Base-by-base conservation (phyloP, 2,113 vertebrate genomes). In the Tor tambroides region DNA sequence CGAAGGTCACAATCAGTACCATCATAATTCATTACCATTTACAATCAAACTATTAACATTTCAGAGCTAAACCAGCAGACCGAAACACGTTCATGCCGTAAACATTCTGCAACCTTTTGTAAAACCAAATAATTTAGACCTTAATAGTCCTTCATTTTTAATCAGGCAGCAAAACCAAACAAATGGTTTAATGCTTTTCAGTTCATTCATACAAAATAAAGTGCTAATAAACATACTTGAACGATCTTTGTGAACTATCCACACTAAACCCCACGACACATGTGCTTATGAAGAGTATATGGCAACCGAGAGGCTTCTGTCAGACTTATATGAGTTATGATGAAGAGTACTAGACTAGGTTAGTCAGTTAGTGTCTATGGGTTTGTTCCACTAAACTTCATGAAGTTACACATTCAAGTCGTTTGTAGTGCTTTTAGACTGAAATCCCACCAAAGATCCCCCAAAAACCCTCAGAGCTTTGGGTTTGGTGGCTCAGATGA, bases 221-320 rank as follows among this genome's bases (percentile, higher is more conserved):
- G 94, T 95, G 94, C 94, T 94, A 90, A n/a, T 89, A 91, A 91
- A 90, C 89, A 87, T 91, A 87, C 71, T 63, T 86, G 87, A 79
- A 59, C 79, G 91, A 89, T 85, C 71, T 67, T 84, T 54, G 28
- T 78, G 69, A 28, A 51, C 82, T 41, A 75, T 10, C 63, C 71
- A 61, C 61, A 21, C 51, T 38, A 79, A 81, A 59, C 14, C 78
- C 74, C 23, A 75, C 38, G 83, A 46, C 35, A 74, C 35, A 1
- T 32, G 43, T 51, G 82, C 56, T 67, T 85, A 69, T 59, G 5
- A 23, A 72, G 19, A 5, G 6, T 35, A 32, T n/a, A n/a, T 59
- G 54, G 51, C 54, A 56, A 23, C 54, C 19, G 19, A 56, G 7
- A 61, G 56, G 69, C 69, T 11, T 72, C 69, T 12, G 32, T 72